Evolutionary conservation across 2,888 invertebrate genomes (phyloP), one percentile per base, ranked within the genome.

Genomic region (Leptinotarsa peninsularis): DNA sequence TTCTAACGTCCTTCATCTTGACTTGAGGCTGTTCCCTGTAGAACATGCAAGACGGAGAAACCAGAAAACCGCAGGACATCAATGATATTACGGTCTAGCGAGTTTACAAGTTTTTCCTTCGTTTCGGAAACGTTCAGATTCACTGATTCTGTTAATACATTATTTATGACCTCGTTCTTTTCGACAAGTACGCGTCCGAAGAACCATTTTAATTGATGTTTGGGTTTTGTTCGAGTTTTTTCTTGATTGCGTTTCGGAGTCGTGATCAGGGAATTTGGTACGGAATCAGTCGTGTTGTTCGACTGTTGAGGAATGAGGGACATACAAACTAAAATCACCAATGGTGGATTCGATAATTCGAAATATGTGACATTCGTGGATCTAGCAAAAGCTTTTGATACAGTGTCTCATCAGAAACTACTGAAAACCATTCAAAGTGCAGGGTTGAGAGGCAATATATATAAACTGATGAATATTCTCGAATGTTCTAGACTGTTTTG

Each of bases 1-100:
- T 69, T 70, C 70, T 63, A 56, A 70, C 74, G 73, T 71, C 76
- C 76, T 76, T 76, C 76, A 76, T 76, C 76, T 76, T 76, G 76
- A 76, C 76, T 76, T 72, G 72, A 72, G 75, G 72, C 67, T 75
- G 70, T 72, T 75, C 66, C 66, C 66, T n/a, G 66, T 49, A 27
- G 27, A 74, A 58, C 66, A 49, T 66, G 66, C 69, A 66, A 66
- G 58, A 69, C 69, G 14, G 69, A 69, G 69, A 56, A 69, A 33
- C 49, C 63, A 63, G 63, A 63, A 70, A 70, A 70, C 70, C 70
- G 56, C 70, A 70, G 58, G 49, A 70, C 70, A 58, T 58, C 58
- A 33, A 58, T 68, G 52, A 68, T 49, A 58, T 54, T 69, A 69
- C 23, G 70, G 70, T 70, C 70, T 70, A 54, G 56, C 58, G 70